Conservation (phyloP, 2,113 vertebrate genomes). For the Numida meleagris region DNA sequence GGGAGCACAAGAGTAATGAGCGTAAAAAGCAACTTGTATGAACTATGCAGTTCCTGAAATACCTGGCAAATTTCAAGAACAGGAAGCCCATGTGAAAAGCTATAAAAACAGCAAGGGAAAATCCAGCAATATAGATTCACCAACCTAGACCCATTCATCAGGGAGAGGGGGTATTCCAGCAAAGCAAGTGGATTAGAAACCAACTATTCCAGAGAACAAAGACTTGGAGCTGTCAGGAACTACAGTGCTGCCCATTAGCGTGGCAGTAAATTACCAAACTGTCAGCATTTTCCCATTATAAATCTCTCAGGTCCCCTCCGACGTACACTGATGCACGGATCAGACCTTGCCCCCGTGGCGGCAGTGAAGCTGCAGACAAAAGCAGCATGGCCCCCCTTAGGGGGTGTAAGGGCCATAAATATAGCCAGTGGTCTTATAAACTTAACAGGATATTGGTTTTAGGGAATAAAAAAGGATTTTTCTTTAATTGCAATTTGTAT, state of each 20-base stretch:
- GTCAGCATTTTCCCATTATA: slow-evolving; percentile 60
- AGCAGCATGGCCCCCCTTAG: neutral
- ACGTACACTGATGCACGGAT: neutral
- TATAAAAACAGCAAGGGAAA: slow-evolving; percentile 32
- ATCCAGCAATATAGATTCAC: slow-evolving; percentile 15
- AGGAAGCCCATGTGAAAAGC: slow-evolving; percentile 26
- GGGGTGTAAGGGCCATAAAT: slow-evolving; percentile 8
- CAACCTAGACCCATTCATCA: neutral
- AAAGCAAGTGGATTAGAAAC: neutral
- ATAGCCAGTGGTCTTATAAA: neutral
- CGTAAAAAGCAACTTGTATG: slow-evolving; percentile 11
- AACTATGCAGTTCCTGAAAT: slow-evolving; percentile 37
- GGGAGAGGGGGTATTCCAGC: neutral
- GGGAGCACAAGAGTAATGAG: neutral
- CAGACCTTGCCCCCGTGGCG: neutral
- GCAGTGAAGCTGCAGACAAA: slow-evolving; percentile 30
- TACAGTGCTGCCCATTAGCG: neutral
- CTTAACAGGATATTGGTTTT: neutral
- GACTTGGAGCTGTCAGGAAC: slow-evolving; percentile 7
- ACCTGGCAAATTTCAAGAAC: slow-evolving; percentile 36
- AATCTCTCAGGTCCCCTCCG: slow-evolving; percentile 26
- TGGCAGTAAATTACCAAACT: slow-evolving; percentile 32
- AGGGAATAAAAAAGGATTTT: neutral
- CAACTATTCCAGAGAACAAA: slow-evolving; percentile 13
- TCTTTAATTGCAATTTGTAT: neutral